Conservation (phyloP, 2,888 invertebrate genomes). For the Oxycera nigricornis region DNA sequence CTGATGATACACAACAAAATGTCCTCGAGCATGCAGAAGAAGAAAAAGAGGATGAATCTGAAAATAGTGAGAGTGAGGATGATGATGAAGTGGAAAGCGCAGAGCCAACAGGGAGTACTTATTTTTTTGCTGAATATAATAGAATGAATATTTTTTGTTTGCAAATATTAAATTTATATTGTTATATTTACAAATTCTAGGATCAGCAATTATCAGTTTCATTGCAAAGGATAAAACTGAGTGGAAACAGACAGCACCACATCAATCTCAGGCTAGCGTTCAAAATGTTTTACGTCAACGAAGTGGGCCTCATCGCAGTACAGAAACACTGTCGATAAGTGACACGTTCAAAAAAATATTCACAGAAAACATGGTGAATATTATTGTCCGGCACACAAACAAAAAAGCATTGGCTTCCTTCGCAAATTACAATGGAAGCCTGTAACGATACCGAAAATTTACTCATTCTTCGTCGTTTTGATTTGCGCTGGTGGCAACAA, state of each 20-base stretch:
- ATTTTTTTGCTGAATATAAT: background rate
- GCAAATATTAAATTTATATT: too few relatives aligned
- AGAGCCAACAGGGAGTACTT: background rate
- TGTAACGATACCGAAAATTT: slow-evolving; percentile 13
- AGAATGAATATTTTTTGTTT: too few relatives aligned
- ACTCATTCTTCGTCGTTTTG: slow-evolving; percentile 24
- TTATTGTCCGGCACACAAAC: slow-evolving; percentile 37
- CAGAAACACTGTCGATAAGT: slow-evolving; percentile 33
- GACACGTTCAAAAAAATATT: slow-evolving; percentile 36
- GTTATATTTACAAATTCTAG: too few relatives aligned
- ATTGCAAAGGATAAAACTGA: slow-evolving; percentile 35
- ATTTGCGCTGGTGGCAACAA: slow-evolving; percentile 30
- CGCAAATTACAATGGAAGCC: slow-evolving; percentile 20
- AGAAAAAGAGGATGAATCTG: too few relatives aligned
- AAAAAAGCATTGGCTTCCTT: slow-evolving; percentile 22
- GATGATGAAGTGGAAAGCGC: too few relatives aligned
- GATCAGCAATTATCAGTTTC: background rate
- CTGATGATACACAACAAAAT: background rate
- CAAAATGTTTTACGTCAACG: slow-evolving; percentile 28
- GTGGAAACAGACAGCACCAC: slow-evolving; percentile 27
- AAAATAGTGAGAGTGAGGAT: too few relatives aligned
- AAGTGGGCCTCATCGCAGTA: slow-evolving; percentile 39
- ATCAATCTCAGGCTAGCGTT: slow-evolving; percentile 17
- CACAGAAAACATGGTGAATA: slow-evolving; percentile 17
- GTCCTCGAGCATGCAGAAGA: background rate